Base-by-base conservation (phyloP, 2,113 vertebrate genomes). In the Mormyrus iriodes region DNA sequence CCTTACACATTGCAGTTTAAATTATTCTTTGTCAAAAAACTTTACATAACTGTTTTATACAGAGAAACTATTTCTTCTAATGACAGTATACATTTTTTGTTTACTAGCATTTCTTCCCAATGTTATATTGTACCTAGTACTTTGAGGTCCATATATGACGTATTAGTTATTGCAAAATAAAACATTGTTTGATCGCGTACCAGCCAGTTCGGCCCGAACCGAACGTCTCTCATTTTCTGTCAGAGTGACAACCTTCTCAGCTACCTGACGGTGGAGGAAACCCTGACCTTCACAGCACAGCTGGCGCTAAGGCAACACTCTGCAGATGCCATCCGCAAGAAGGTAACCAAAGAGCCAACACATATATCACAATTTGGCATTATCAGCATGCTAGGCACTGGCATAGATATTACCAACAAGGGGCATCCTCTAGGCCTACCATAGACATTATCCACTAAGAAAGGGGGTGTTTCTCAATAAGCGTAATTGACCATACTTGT, bases 221-320 rank as follows among this genome's bases (percentile, higher is more conserved):
- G 44, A 9, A 31, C 0, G 7, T 27, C 15, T 27, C 3, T 52
- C 85, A 52, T 53, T 86, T 19, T 91, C 61, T 85, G 48, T 7
- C 94, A 99, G 98, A 97, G 91, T 88, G 97, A 98, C 89, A 96
- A 95, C 88, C 95, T 99, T 90, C 93, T 99, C 92, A 96, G 96
- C 93, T 97, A 96, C 94, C 96, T 99, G 92, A 99, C 98, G 0
- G 91, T 99, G 93, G 93, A 96, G 46, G 98, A 99, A 94, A 98
- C 97, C 0, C 94, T 99, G 92, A 96, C 92, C 88, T 99, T 97
- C 93, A 98, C 96, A 0, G 98, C 97, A 8, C 96, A 97, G 92
- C 95, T 99, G 89, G 95, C 97, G 89, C 94, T 97, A 88, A 94
- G 93, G 90, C 93, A 89, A 12, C 89, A 94, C 92, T 96, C 97